Conservation (phyloP, 2,888 invertebrate genomes). For the Oxystoma pomonae region DNA sequence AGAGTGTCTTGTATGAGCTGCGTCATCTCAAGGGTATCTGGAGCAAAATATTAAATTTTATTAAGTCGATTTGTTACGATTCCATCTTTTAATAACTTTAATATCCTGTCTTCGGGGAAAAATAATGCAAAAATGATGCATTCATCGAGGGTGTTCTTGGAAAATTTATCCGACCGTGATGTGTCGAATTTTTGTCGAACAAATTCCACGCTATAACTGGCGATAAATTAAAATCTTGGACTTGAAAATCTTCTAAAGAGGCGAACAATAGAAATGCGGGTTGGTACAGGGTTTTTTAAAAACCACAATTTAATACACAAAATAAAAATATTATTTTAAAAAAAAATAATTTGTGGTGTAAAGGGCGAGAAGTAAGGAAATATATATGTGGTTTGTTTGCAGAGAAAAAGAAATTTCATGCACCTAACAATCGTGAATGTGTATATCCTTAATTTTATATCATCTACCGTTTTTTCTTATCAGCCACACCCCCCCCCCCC, state of each 20-base stretch:
- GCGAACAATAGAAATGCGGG: neutral
- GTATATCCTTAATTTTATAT: no score
- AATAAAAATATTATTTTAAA: no score
- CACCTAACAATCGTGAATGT: no score
- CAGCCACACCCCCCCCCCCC: no score
- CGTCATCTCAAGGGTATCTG: neutral
- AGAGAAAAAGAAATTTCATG: no score
- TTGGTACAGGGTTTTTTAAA: neutral
- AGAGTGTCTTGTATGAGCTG: no score
- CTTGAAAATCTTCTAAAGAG: neutral
- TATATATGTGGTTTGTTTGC: no score
- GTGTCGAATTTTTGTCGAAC: conserved; percentile 15
- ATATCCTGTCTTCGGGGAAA: conserved; percentile 18
- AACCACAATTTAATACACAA: neutral
- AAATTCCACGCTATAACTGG: conserved; percentile 14
- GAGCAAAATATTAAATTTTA: conserved; percentile 25
- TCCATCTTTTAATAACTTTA: conserved; percentile 29
- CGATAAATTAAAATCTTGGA: conserved; percentile 17
- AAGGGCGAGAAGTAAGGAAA: no score
- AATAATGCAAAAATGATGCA: conserved; percentile 16
- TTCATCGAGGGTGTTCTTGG: conserved; percentile 10
- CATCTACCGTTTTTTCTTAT: no score
- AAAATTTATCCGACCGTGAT: conserved; percentile 17
- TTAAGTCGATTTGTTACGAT: conserved; percentile 30
- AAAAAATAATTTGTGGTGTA: no score